Percentiles rank a stretch among this genome's conserved stretches.
These are phyloP conservation scores for Craterocephalus amniculus DNA, from an alignment of 2,797 vertebrate genomes.

Conservation along the genomic window DNA sequence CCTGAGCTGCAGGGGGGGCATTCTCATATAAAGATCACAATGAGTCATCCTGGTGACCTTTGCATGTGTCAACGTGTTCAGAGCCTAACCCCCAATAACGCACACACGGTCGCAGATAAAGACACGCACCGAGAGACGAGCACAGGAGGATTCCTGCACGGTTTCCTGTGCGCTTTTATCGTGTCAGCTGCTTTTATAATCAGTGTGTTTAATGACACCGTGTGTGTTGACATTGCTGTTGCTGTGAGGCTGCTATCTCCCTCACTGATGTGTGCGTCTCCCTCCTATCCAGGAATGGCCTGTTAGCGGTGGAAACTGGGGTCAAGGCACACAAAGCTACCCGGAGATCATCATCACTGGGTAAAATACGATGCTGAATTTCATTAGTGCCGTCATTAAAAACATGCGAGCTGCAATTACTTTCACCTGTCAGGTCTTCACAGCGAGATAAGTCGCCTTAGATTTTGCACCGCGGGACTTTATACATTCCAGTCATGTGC, in stretches of 20 bases:
- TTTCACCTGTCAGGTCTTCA: conserved; percentile 35
- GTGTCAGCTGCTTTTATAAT: conserved; percentile 30
- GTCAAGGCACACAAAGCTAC: conserved; percentile 96
- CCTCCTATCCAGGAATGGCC: conserved; percentile 92
- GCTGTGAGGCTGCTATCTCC: conserved; percentile 16
- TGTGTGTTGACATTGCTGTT: conserved; percentile 30
- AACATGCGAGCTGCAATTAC: conserved; percentile 24
- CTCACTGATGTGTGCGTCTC: conserved; percentile 34
- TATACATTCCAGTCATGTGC: conserved; percentile 42
- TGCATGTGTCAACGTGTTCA: conserved; percentile 68
- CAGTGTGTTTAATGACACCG: conserved; percentile 23
- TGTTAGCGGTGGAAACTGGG: conserved; percentile 98
- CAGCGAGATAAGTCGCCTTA: background rate
- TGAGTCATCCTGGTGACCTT: conserved; percentile 80
- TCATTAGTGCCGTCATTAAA: conserved; percentile 50
- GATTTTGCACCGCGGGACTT: conserved; percentile 11
- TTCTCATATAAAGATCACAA: conserved; percentile 76
- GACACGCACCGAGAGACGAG: conserved; percentile 12
- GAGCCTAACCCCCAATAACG: conserved; percentile 50
- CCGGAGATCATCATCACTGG: conserved; percentile 99
- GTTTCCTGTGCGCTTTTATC: conserved; percentile 32
- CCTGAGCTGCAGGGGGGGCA: conserved; percentile 68
- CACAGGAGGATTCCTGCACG: conserved; percentile 17
- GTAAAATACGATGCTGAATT: conserved; percentile 81
- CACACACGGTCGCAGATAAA: conserved; percentile 20